A percentile compares a stretch with the other conserved stretches of the same genome.
phyloP scores from a whole-genome alignment of 1,140 invertebrate species.

The Zaprionus gabonicus region DNA sequence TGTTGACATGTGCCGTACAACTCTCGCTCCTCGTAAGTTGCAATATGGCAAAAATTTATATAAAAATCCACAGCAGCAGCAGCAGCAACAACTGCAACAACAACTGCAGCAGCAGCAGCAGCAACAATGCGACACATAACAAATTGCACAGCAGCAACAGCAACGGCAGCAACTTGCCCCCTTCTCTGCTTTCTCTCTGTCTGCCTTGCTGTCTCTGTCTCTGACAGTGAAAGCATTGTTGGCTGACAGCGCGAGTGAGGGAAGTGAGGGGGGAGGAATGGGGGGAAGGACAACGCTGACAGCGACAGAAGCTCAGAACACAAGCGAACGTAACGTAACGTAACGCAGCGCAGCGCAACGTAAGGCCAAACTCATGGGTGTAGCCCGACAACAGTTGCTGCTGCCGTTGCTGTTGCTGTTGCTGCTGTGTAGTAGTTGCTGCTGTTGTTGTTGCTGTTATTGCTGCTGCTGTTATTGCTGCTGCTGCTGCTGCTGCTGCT shows the following conservation, averaged over 20 bases:
- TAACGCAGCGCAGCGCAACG: constrained; percentile 33
- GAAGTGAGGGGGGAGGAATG: neutral
- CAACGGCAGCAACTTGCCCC: neutral
- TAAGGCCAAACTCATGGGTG: constrained; percentile 54
- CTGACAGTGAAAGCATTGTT: constrained; percentile 82
- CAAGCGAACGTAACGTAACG: constrained; percentile 41
- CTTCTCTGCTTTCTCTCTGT: neutral
- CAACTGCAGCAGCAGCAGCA: constrained; percentile 31
- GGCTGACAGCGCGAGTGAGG: constrained; percentile 58
- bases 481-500: constrained; percentile 1
- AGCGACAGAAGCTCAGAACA: constrained; percentile 13
- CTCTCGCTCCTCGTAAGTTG: constrained; percentile 34
- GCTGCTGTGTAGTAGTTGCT: constrained; percentile 35
- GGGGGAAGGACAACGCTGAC: constrained; percentile 19
- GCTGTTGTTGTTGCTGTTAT: constrained; percentile 41
- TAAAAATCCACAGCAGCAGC: constrained; percentile 59
- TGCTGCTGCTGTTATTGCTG: constrained; percentile 12
- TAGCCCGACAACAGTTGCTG: constrained; percentile 27
- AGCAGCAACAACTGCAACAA: constrained; percentile 42
- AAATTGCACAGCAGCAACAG: constrained; percentile 73
- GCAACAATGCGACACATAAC: constrained; percentile 70
- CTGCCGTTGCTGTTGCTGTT: constrained; percentile 11
- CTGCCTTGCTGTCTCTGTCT: constrained; percentile 56
- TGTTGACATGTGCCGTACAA: constrained; percentile 77
- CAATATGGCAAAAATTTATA: constrained; percentile 54